A percentile compares a stretch with the other conserved stretches of the same genome.
phyloP scores from a whole-genome alignment of 1,140 invertebrate species.

The Notospermus geniculatus region DNA sequence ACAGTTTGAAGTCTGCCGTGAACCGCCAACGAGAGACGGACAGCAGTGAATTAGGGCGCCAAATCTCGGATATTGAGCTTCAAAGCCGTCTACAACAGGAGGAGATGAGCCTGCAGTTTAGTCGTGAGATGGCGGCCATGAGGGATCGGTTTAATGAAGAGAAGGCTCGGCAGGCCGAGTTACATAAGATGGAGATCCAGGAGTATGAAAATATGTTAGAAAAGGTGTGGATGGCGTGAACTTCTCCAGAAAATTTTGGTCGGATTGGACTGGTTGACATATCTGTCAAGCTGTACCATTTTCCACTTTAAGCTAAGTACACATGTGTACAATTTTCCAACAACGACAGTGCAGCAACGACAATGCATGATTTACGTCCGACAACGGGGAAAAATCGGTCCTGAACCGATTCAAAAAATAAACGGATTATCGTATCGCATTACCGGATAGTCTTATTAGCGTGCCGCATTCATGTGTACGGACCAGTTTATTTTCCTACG shows the following conservation, averaged over 20 bases:
- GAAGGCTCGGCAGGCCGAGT: not conserved
- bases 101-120: conserved; percentile 5
- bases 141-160: conserved; percentile 7
- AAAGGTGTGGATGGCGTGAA: not conserved
- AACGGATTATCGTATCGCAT: too few species aligned
- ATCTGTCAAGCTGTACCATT: too few species aligned
- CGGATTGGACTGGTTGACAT: not conserved
- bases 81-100: conserved; percentile 1
- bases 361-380: too few species aligned
- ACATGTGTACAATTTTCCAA: too few species aligned
- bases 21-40: not conserved
- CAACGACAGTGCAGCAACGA: too few species aligned
- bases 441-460: too few species aligned
- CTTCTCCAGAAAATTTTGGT: not conserved
- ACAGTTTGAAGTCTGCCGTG: not conserved
- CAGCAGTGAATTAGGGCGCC: not conserved
- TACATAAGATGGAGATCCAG: conserved; percentile 12
- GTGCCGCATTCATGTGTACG: too few species aligned
- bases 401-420: too few species aligned
- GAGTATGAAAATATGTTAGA: conserved; percentile 12
- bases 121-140: not conserved
- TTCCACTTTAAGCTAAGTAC: too few species aligned
- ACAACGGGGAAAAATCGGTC: too few species aligned
- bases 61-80: conserved; percentile 3
- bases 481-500: too few species aligned